Base-by-base conservation (phyloP, 2,888 invertebrate species). In the Acleris laterana region DNA sequence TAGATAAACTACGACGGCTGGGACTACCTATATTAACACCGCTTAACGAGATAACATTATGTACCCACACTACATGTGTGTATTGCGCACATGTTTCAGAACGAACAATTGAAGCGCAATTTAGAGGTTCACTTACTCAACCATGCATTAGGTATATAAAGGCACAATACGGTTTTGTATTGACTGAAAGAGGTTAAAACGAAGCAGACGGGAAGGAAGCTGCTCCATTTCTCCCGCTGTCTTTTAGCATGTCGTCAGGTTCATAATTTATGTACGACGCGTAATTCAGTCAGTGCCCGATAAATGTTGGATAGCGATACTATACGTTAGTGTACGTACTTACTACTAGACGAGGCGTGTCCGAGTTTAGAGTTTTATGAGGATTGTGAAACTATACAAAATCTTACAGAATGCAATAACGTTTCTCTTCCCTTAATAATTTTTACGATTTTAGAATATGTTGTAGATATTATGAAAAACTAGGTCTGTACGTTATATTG, bases 331-430 rank as follows among this genome's bases (percentile, higher is more conserved):
- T 61, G 44, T 38, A 38, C 9, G 1, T 32, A 9, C 32, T 32
- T 32, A 38, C 11, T 56, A 55, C 52, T 64, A 68, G 62, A 68
- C 68, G 55, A 65, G 68, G 68, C 57, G 69, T 67, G 69, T 68
- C 64, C 62, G 62, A 55, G 63, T 22, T 28, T 1, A n/a, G 28
- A 28, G 28, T 28, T 9, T 28, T 25, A 25, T 5, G 25, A 25
- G 25, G 25, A 25, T 25, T 25, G 5, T 25, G 25, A 6, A 25
- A 25, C 7, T 25, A 25, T 6, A 25, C 0, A 7, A 1, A 1
- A 1, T 1, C 25, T 6, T 25, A 25, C 25, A 25, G 6, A 7
- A 6, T 25, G 6, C 25, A 1, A 25, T 25, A 25, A 25, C 25
- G 6, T 25, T 25, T 6, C 6, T 25, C 25, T 25, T 25, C 25